phyloP scores from a whole-genome alignment of 2,113 vertebrate genomes.

The Donacobius atricapilla region DNA sequence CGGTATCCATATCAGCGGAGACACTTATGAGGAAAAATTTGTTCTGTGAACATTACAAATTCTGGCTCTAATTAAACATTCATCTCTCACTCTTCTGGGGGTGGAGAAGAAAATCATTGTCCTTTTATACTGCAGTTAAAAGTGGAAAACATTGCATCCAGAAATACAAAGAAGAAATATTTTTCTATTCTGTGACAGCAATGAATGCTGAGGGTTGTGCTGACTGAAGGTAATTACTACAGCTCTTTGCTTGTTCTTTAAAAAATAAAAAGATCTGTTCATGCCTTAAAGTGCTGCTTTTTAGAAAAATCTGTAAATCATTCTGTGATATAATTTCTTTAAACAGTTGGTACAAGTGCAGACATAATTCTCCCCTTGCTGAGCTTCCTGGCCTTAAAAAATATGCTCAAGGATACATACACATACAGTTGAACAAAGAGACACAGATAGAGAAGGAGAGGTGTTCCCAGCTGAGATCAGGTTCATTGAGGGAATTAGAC shows the following conservation, averaged over 20 bases:
- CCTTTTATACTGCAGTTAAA: conserved; percentile 51
- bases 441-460: background rate
- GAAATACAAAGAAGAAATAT: conserved; percentile 50
- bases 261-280: background rate
- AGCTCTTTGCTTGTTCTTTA: background rate
- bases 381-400: background rate
- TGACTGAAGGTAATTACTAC: conserved; percentile 55
- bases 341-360: background rate
- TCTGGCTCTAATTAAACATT: conserved; percentile 60
- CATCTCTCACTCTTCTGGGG: conserved; percentile 32
- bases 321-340: background rate
- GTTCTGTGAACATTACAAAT: conserved; percentile 55
- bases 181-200: conserved; percentile 56
- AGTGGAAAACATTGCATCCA: conserved; percentile 57
- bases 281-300: background rate
- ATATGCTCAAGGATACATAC: accelerated
- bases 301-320: conserved; percentile 22
- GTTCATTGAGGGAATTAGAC: background rate
- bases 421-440: background rate
- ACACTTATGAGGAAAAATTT: conserved; percentile 47
- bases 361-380: background rate
- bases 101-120: conserved; percentile 50
- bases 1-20: background rate
- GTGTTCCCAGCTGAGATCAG: background rate
- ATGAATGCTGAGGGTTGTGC: conserved; percentile 12